Conservation (phyloP, 1,140 invertebrate species). For the Dinoponera quadriceps region DNA sequence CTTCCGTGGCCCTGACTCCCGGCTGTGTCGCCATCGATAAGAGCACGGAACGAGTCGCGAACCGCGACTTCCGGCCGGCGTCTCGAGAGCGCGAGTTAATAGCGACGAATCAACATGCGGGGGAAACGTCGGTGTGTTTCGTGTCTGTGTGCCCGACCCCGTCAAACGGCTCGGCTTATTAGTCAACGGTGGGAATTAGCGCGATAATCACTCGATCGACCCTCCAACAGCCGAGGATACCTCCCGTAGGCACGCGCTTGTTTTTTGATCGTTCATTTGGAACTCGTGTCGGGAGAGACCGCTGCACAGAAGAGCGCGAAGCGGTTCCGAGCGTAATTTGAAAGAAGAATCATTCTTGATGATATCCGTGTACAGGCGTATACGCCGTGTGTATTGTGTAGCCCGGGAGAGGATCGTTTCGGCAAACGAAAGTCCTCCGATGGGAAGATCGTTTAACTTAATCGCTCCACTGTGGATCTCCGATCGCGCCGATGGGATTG, state of each 20-base stretch:
- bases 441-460: slow-evolving; percentile 45
- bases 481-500: slow-evolving; percentile 33
- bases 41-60: slow-evolving; percentile 32
- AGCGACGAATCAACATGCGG: not conserved
- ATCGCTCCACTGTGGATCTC: slow-evolving; percentile 46
- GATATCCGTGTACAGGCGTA: not conserved
- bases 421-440: slow-evolving; percentile 21
- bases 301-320: too few relatives aligned
- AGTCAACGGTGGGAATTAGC: not conserved
- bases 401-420: not conserved
- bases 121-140: not conserved
- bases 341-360: not conserved
- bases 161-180: not conserved
- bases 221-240: not conserved
- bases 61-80: slow-evolving; percentile 28
- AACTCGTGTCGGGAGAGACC: too few relatives aligned
- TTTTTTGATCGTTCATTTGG: too few relatives aligned
- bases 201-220: not conserved
- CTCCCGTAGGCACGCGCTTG: too few relatives aligned
- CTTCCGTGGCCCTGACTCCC: slow-evolving; percentile 19
- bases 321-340: too few relatives aligned
- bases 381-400: not conserved
- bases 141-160: not conserved
- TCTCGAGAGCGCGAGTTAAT: not conserved
- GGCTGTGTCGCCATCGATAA: slow-evolving; percentile 28